Base-by-base conservation (phyloP, 2,113 vertebrate species). In the Python bivittatus region DNA sequence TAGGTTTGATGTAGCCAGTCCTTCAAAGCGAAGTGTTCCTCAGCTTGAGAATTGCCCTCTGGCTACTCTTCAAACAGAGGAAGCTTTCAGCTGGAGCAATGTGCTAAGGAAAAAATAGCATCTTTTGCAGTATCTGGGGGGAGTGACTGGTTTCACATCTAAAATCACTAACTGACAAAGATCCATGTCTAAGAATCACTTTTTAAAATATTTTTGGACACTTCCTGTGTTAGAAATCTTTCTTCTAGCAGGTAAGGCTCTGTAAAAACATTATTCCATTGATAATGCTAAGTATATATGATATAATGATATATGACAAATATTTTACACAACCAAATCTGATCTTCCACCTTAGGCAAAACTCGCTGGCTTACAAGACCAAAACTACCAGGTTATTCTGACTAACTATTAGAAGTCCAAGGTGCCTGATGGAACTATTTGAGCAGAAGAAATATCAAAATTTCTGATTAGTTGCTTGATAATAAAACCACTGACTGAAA, bases 401-500 rank as follows among this genome's bases (percentile, higher is more conserved):
- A 20, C 4, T 93, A 86, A 92, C 7, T 9, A 52, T 53, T 88
- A 88, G 61, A 88, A 93, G 88, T 86, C 84, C 17, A 54, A 91
- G 91, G 20, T 12, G 0, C n/a, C 20, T 89, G 85, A 61, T 84
- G n/a, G 83, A 84, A 42, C 68, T 64, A 42, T 87, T 52, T 38
- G 38, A 90, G 38, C 25, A 84, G 68, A 53, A 88, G 85, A 79
- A 90, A 58, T 96, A 64, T 92, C 86, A 25, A 52, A 94, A 57
- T 29, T 64, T 94, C 87, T 93, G 96, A 95, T 93, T 94, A 94
- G 87, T 90, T 94, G 84, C 88, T 89, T 95, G 94, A 95, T 88
- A 94, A 91, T 93, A 93, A 84, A 93, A 89, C 93, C 83, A 92
- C 0, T 91, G 83, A 38, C 20, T 96, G 89, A 92, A 91, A 96